Base-by-base conservation (phyloP, 2,888 invertebrate genomes). In the Sarcophaga variegata region DNA sequence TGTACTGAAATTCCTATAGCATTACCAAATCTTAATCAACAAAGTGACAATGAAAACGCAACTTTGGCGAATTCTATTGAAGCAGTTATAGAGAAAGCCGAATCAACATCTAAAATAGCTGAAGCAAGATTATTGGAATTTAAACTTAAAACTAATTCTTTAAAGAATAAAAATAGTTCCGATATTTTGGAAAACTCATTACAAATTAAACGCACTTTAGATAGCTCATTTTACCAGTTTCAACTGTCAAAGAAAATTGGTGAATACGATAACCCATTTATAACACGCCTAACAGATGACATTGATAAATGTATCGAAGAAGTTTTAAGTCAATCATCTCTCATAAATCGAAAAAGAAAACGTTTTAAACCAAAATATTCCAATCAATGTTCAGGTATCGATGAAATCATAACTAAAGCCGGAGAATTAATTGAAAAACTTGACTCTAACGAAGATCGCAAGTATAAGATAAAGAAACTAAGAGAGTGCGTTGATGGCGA, bases 241-340 rank as follows among this genome's bases (percentile, higher is more conserved):
- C 90, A 91, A 79, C 85, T 91, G 45, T 88, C 89, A 1, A 89
- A 90, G 47, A 89, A 90, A 63, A 88, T 89, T 60, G 89, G 88
- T 60, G 72, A 85, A 2, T 90, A 88, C 64, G 88, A 86, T 74
- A 76, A 78, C 2, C 59, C 83, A 11, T 87, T 85, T 63, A 69
- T 78, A 20, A 66, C 66, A 2, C 71, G 87, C 8, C 64, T 86
- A n/a, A 81, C 83, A 0, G 49, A 80, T 3, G 88, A 83, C 14
- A 83, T 83, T 69, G 86, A 88, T 8, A 87, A 87, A 17, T 88
- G 88, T 2, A 88, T 88, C 4, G 79, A 88, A 22, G 78, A 88
- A 22, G 81, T 88, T 5, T 74, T 87, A 2, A 60, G 49, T n/a
- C 67, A 82, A 6, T 49, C 75, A 27, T 47, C 54, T 3, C n/a